Conservation (phyloP, 2,113 vertebrate species). For the Lethenteron reissneri region DNA sequence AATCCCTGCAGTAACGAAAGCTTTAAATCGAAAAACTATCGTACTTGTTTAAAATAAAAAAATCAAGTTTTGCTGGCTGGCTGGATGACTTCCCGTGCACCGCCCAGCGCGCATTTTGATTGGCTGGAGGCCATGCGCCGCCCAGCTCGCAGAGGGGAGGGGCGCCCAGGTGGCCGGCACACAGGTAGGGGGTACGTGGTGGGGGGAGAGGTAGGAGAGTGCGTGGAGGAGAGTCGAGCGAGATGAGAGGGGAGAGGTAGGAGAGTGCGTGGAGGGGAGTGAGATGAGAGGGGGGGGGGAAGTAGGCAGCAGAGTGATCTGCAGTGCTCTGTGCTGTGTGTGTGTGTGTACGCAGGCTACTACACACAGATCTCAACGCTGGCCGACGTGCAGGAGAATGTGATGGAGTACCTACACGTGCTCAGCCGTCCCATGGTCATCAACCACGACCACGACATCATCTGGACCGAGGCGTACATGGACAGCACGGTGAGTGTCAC, state of each 20-base stretch:
- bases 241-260: neutral
- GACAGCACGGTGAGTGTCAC: constrained; percentile 49
- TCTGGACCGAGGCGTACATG: constrained; percentile 93
- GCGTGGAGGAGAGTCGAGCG: neutral
- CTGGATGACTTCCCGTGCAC: no score
- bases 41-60: no score
- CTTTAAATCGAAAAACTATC: no score
- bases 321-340: neutral
- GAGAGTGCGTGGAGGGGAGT: neutral
- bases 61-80: no score
- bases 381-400: constrained; percentile 77
- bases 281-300: neutral
- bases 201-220: neutral
- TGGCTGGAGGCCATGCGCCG: no score
- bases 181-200: neutral
- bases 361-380: constrained; percentile 81
- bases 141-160: neutral
- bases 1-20: no score
- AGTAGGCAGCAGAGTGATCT: neutral
- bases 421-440: constrained; percentile 95
- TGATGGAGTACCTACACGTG: constrained; percentile 92
- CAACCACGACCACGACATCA: constrained; percentile 78
- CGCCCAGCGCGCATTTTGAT: no score
- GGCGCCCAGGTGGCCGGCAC: neutral
- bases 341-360: constrained; percentile 35